These are phyloP conservation scores for Drosophila multiciliata DNA, from an alignment of 2,888 invertebrate species.

Conservation along the genomic window DNA sequence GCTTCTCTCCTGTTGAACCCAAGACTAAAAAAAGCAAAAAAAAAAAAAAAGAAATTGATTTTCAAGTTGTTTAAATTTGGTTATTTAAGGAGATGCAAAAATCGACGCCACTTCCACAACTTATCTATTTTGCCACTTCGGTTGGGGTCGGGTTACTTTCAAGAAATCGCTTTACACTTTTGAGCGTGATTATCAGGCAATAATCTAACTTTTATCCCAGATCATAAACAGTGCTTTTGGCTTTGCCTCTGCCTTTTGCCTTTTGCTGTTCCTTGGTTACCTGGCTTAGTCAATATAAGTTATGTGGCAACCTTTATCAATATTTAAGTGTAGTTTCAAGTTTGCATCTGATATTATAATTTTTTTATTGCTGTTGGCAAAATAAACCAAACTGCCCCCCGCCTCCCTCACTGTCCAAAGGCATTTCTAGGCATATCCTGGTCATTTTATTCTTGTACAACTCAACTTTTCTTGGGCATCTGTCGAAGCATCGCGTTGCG, in stretches of 20 bases:
- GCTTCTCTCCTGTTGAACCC: background rate
- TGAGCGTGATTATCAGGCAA: background rate
- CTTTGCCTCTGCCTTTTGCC: background rate
- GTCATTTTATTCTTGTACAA: slow-evolving; percentile 12
- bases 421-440: slow-evolving; percentile 29
- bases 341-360: slow-evolving; percentile 47
- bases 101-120: background rate
- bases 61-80: background rate
- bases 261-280: background rate
- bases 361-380: slow-evolving; percentile 18
- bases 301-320: background rate
- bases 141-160: background rate
- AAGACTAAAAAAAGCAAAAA: background rate
- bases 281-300: background rate
- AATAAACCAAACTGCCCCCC: background rate
- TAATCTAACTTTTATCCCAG: slow-evolving; percentile 8
- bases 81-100: background rate
- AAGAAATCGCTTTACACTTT: background rate
- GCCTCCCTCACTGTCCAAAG: slow-evolving; percentile 8
- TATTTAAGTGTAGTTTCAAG: slow-evolving; percentile 33
- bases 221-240: slow-evolving; percentile 15
- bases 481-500: slow-evolving; percentile 25
- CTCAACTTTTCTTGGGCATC: slow-evolving; percentile 24
- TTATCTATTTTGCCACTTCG: background rate
- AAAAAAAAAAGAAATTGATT: background rate